phyloP scores from a whole-genome alignment of 2,797 vertebrate species.

The Alosa sapidissima region DNA sequence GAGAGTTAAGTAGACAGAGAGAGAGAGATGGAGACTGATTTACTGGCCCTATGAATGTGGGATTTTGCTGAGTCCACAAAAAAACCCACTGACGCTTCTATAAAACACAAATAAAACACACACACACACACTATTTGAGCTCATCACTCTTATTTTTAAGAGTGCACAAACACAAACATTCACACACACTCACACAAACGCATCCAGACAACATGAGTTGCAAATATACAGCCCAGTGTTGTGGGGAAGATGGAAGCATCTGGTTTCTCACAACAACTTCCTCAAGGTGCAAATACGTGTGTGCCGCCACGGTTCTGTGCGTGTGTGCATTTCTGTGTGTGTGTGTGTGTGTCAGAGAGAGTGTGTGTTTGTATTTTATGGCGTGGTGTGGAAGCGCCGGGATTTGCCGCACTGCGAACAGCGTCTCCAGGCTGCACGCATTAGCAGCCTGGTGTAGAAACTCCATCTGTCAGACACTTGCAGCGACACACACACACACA shows the following conservation, averaged over 20 bases:
- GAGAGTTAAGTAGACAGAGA: conserved; percentile 14
- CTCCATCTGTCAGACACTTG: conserved; percentile 80
- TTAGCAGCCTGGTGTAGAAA: conserved; percentile 79
- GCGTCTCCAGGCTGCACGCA: conserved; percentile 73
- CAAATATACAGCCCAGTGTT: neutral
- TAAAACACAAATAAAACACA: conserved; percentile 33
- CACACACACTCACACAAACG: neutral
- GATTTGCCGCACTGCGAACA: conserved; percentile 68
- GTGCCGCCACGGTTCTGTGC: neutral
- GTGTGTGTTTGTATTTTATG: conserved; percentile 50
- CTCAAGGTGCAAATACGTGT: conserved; percentile 6
- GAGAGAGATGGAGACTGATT: conserved; percentile 57
- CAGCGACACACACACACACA: conserved; percentile 32
- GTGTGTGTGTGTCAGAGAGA: conserved; percentile 25
- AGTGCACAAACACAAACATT: neutral
- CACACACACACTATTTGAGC: conserved; percentile 17
- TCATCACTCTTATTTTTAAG: conserved; percentile 24
- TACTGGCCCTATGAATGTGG: conserved; percentile 53
- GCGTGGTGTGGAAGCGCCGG: conserved; percentile 51
- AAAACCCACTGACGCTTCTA: conserved; percentile 50
- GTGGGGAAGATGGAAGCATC: neutral
- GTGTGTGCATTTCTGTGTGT: neutral
- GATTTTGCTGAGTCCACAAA: conserved; percentile 67
- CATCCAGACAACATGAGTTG: neutral
- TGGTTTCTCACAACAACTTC: conserved; percentile 19